A percentile compares a stretch with the other conserved stretches of the same genome.
Evolutionary conservation across 1,140 invertebrate genomes (phyloP).

Genomic region (Aporrectodea caliginosa): DNA sequence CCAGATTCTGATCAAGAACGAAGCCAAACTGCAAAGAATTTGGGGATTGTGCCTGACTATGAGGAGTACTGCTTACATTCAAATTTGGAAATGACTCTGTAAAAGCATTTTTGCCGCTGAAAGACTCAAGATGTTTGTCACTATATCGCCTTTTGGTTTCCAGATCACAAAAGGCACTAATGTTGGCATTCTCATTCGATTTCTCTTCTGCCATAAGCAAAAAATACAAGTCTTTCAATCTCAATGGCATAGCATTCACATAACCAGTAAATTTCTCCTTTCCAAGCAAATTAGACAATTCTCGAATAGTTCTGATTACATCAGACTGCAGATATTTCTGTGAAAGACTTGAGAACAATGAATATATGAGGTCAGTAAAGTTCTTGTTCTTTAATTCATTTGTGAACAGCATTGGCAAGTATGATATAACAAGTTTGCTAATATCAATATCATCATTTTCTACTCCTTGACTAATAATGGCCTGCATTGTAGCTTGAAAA

Average conservation of each 20-base stretch:
- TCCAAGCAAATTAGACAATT: conserved; percentile 48
- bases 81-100: no score
- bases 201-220: conserved; percentile 40
- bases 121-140: no score
- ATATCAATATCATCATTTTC: conserved; percentile 49
- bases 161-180: no score
- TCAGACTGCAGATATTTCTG: conserved; percentile 42
- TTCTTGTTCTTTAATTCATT: conserved; percentile 50
- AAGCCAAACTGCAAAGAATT: conserved; percentile 43
- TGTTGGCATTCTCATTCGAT: neutral
- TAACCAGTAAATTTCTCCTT: conserved; percentile 47
- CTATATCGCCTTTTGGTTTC: no score
- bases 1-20: conserved; percentile 52
- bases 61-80: no score
- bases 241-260: conserved; percentile 45
- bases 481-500: conserved; percentile 42
- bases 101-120: no score
- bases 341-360: conserved; percentile 49
- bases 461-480: conserved; percentile 48
- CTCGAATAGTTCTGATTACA: conserved; percentile 47
- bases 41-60: no score
- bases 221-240: conserved; percentile 45
- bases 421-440: conserved; percentile 46
- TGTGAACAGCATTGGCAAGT: conserved; percentile 54
- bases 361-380: conserved; percentile 48